Conservation (phyloP, 2,113 vertebrate species). For the Chionis minor region DNA sequence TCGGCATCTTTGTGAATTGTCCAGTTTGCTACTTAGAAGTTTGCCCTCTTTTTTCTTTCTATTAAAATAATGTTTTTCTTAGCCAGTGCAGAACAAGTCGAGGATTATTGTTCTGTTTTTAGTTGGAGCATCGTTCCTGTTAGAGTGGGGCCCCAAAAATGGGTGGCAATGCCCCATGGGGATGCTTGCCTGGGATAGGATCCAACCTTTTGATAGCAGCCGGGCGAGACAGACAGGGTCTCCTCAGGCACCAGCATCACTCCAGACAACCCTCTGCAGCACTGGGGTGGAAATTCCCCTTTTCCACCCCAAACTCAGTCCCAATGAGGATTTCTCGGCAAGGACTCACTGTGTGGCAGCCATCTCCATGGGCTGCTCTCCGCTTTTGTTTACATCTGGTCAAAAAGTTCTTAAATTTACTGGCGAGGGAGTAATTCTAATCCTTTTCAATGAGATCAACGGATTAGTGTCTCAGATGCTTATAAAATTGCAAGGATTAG, state of each 20-base stretch:
- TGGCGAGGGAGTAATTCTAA: conserved; percentile 42
- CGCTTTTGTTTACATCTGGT: conserved; percentile 23
- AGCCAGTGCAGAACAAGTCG: not conserved
- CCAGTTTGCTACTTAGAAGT: not conserved
- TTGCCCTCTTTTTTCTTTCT: not conserved
- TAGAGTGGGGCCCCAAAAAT: not conserved
- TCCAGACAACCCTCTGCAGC: not conserved
- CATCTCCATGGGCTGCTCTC: not conserved
- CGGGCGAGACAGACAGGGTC: not conserved
- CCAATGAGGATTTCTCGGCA: rapidly evolving
- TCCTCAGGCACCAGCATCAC: not conserved
- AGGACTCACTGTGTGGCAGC: conserved; percentile 1
- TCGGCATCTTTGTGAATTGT: not conserved
- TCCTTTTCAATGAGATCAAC: conserved; percentile 65
- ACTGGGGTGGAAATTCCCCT: not conserved
- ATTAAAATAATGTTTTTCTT: not conserved
- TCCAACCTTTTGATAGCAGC: not conserved
- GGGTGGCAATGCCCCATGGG: rapidly evolving
- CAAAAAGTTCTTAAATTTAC: conserved; percentile 40
- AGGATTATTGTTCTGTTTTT: not conserved
- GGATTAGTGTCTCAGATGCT: conserved; percentile 64
- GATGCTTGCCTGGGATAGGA: not conserved
- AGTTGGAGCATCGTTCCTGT: not conserved
- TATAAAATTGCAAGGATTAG: conserved; percentile 68
- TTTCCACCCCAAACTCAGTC: not conserved